phyloP scores from a whole-genome alignment of 1,140 invertebrate genomes.

The Drosophila seguyi region DNA sequence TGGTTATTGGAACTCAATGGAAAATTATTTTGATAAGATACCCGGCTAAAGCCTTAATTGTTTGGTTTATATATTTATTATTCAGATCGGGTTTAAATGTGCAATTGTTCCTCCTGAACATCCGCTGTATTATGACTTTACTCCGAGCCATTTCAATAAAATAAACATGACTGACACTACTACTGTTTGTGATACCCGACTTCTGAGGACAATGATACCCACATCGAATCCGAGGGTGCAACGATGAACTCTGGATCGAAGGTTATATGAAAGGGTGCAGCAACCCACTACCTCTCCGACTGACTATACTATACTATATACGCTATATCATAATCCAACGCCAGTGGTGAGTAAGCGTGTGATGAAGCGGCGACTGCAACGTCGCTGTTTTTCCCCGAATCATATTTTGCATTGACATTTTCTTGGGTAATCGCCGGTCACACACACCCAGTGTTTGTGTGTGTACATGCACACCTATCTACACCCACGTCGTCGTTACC shows the following conservation, averaged over 20 bases:
- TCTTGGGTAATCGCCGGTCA: constrained; percentile 64
- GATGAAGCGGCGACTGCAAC: constrained; percentile 29
- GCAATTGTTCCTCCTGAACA: no score
- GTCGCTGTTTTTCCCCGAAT: constrained; percentile 67
- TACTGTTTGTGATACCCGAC: constrained; percentile 1
- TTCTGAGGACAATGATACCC: constrained; percentile 5
- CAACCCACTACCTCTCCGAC: constrained; percentile 6
- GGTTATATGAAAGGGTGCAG: constrained; percentile 31
- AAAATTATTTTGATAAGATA: not conserved
- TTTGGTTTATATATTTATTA: not conserved
- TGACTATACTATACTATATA: constrained; percentile 11
- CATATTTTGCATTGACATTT: constrained; percentile 69
- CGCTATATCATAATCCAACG: constrained; percentile 10
- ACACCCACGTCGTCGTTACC: constrained; percentile 40
- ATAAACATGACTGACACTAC: not conserved
- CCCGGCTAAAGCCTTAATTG: not conserved
- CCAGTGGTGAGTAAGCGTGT: constrained; percentile 46
- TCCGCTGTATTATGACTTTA: not conserved
- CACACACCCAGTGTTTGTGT: constrained; percentile 9
- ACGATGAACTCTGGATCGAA: constrained; percentile 20
- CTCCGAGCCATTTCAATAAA: not conserved
- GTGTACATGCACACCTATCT: constrained; percentile 48
- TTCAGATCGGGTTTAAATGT: not conserved
- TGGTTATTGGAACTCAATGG: not conserved
- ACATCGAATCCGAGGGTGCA: constrained; percentile 6